Percentiles rank a stretch among this genome's conserved stretches.
Evolutionary conservation across 2,888 invertebrate species (phyloP).

Genomic region (Gnatocerus cornutus): DNA sequence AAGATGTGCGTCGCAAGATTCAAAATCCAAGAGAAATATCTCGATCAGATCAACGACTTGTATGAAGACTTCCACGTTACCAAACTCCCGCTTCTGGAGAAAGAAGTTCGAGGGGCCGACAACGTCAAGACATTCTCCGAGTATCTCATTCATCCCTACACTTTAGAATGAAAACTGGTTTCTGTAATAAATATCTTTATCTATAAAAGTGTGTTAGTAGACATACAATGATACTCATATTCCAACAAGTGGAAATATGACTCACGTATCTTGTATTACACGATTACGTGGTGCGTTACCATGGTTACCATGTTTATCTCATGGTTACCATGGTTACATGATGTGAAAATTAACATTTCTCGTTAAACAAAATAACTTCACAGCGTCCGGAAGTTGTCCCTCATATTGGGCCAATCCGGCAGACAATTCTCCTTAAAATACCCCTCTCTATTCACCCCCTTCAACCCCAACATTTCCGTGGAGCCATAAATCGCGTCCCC

Average conservation of each 20-base stretch:
- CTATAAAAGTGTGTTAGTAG: no score
- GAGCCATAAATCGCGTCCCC: conserved; percentile 88
- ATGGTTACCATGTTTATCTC: no score
- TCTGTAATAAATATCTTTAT: no score
- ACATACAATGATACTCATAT: no score
- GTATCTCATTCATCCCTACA: conserved; percentile 85
- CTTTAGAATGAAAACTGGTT: conserved; percentile 48
- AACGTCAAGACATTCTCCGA: conserved; percentile 91
- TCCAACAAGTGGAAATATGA: no score
- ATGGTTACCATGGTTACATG: no score
- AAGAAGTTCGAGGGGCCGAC: conserved; percentile 93
- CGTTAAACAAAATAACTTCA: no score
- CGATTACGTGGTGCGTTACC: no score
- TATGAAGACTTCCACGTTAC: conserved; percentile 99
- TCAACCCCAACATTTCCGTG: conserved; percentile 80
- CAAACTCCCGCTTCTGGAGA: conserved; percentile 93
- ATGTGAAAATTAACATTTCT: no score
- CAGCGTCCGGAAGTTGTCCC: conserved; percentile 73
- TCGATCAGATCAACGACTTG: conserved; percentile 97
- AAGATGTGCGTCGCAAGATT: conserved; percentile 91
- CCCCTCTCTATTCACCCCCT: conserved; percentile 83
- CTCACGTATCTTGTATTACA: no score
- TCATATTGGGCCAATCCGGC: conserved; percentile 87
- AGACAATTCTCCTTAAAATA: conserved; percentile 81
- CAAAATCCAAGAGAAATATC: conserved; percentile 94